Evolutionary conservation across 2,888 invertebrate genomes (phyloP), one percentile per base, ranked within the genome.

Genomic region (Tromatobia lineatoria): DNA sequence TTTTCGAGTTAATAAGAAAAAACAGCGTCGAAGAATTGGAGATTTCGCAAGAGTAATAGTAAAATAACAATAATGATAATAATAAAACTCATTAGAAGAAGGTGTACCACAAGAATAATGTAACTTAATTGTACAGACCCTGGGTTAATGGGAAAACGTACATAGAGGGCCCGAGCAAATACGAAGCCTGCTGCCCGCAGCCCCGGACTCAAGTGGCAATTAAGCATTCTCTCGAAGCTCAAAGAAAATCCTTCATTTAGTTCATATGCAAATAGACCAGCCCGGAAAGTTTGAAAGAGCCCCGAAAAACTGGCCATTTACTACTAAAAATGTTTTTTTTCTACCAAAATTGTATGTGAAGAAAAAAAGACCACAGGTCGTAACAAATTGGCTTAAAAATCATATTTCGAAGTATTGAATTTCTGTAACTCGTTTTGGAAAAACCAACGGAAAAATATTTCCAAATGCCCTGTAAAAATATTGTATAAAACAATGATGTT

Each of bases 151-250:
- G 59, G 15, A 25, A 29, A 29, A 29, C 15, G 25, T 25, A n/a
- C 38, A 38, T 2, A n/a, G 15, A 15, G 34, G 8, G 20, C 42
- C 6, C 15, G 11, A 64, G 80, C 52, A 71, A 80, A 61, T 69
- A 47, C 38, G 74, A 77, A 77, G 80, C 74, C 73, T 42, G 80
- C 61, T 69, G 8, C 18, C 69, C 73, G 64, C 42, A 15, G 34
- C 23, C 34, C 38, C 13, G 11, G 42, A 52, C 47, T 70, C 54
- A 23, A 74, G 74, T 70, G 69, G 69, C 74, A 84, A 80, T 80
- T 78, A 71, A 69, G 61, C 29, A 29, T 74, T 42, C 61, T 76
- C 71, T 18, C 52, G n/a, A 57, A 42, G 13, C 20, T 64, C 70
- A 54, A 70, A 76, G 75, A 52, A 54, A 70, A 67, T 25, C 13